phyloP scores from a whole-genome alignment of 2,797 vertebrate genomes.

The Brotula barbata region DNA sequence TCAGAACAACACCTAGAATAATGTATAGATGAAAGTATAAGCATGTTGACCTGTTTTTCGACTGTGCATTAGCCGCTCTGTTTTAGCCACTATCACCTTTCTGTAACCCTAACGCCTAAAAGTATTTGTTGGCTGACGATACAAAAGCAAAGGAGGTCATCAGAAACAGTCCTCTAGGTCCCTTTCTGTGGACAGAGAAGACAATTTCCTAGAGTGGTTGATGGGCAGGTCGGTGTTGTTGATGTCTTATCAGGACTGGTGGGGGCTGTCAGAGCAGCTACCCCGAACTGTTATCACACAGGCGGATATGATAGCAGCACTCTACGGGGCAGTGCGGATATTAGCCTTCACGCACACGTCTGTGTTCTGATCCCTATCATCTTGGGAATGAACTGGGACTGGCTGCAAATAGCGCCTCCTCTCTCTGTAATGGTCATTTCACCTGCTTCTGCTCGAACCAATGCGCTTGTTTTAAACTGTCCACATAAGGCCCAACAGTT shows the following conservation, averaged over 20 bases:
- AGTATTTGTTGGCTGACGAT: slow-evolving; percentile 34
- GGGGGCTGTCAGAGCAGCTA: slow-evolving; percentile 37
- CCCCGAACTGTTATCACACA: slow-evolving; percentile 49
- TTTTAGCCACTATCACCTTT: slow-evolving; percentile 34
- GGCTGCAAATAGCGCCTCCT: slow-evolving; percentile 34
- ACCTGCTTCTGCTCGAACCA: slow-evolving; percentile 47
- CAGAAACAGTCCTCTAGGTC: slow-evolving; percentile 20
- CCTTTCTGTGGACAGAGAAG: slow-evolving; percentile 39
- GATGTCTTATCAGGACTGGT: slow-evolving; percentile 61
- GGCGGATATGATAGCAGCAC: slow-evolving; percentile 60
- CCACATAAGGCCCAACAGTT: slow-evolving; percentile 42
- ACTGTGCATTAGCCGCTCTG: slow-evolving; percentile 7
- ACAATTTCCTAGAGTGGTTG: slow-evolving; percentile 65
- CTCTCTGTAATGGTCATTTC: slow-evolving; percentile 48
- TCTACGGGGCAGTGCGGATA: slow-evolving; percentile 56
- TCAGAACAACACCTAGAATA: background rate
- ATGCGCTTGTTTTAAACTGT: slow-evolving; percentile 31
- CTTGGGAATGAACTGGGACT: slow-evolving; percentile 45
- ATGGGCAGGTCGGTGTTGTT: slow-evolving; percentile 64
- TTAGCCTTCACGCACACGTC: slow-evolving; percentile 50
- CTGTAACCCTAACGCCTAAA: slow-evolving; percentile 30
- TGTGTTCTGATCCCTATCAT: slow-evolving; percentile 51
- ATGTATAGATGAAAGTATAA: slow-evolving; percentile 8
- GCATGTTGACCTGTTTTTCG: slow-evolving; percentile 10
- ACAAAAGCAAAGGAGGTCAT: slow-evolving; percentile 44